Evolutionary conservation across 2,797 vertebrate species (phyloP).

Genomic region (Psittacula derbiana): DNA sequence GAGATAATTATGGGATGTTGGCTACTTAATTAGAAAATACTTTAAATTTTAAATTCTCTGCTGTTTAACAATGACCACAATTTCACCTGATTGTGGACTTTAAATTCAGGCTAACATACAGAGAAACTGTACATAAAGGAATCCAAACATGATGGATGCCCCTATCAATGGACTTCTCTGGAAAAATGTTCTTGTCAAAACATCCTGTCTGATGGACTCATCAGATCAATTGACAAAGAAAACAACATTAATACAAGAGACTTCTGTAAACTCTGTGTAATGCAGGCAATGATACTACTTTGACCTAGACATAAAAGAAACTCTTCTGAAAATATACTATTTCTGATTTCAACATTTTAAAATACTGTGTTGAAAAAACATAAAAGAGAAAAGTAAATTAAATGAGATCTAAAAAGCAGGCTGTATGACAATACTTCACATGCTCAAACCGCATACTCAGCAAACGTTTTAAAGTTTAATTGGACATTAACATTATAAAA

Average conservation of each 20-base stretch:
- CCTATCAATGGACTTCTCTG: neutral
- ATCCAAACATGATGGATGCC: neutral
- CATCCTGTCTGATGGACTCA: neutral
- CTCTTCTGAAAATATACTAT: neutral
- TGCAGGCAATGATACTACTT: neutral
- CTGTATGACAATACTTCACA: neutral
- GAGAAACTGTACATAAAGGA: neutral
- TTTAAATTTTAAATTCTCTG: neutral
- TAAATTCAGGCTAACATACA: neutral
- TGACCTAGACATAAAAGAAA: neutral
- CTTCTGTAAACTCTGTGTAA: neutral
- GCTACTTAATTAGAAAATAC: constrained; percentile 4
- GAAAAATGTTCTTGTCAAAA: neutral
- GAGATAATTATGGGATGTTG: neutral
- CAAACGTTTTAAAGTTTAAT: neutral
- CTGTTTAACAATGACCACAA: neutral
- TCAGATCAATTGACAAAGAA: neutral
- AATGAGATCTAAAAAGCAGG: neutral
- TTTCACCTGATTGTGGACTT: neutral
- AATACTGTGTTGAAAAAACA: neutral
- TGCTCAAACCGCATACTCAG: neutral
- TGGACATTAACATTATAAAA: neutral
- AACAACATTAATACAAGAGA: neutral
- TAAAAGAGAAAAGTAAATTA: neutral
- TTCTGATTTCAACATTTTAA: neutral